Percentiles rank a stretch among this genome's conserved stretches.
Conservation (phyloP, 2,113 vertebrate genomes). For the Eidolon helvum region DNA sequence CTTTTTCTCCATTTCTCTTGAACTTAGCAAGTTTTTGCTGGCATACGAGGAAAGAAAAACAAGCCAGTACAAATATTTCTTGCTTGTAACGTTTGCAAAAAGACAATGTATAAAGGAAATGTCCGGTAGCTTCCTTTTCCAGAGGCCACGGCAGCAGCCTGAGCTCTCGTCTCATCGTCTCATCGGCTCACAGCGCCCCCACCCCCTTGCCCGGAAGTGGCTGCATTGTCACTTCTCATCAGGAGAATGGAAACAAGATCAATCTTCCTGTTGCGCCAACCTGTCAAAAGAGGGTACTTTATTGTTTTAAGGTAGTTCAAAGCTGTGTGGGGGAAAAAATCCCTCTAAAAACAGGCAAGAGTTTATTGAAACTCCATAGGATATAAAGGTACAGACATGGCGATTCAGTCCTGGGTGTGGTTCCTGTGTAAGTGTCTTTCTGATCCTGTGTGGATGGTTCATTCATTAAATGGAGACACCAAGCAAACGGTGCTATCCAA, state of each 20-base stretch:
- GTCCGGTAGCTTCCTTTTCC: background rate
- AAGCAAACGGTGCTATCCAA: background rate
- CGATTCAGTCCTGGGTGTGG: background rate
- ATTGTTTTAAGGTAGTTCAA: conserved; percentile 67
- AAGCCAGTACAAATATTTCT: background rate
- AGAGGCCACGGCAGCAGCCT: background rate
- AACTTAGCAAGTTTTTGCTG: background rate
- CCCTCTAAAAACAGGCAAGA: conserved; percentile 33
- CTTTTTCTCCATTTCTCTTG: background rate
- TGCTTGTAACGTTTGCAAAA: background rate
- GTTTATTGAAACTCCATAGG: conserved; percentile 31
- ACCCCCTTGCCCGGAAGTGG: background rate
- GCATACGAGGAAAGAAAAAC: background rate
- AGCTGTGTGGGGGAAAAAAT: conserved; percentile 50
- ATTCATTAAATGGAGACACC: background rate
- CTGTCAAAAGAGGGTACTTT: conserved; percentile 50
- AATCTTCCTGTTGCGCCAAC: conserved; percentile 48
- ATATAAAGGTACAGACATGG: conserved; percentile 26
- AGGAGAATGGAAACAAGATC: conserved; percentile 55
- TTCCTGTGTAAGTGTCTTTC: background rate
- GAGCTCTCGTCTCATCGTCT: background rate
- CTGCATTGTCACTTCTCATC: conserved; percentile 44
- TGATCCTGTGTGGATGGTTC: background rate
- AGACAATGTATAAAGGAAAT: background rate
- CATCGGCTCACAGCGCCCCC: background rate